Conservation (phyloP, 1,140 invertebrate species). For the Procambarus clarkii region DNA sequence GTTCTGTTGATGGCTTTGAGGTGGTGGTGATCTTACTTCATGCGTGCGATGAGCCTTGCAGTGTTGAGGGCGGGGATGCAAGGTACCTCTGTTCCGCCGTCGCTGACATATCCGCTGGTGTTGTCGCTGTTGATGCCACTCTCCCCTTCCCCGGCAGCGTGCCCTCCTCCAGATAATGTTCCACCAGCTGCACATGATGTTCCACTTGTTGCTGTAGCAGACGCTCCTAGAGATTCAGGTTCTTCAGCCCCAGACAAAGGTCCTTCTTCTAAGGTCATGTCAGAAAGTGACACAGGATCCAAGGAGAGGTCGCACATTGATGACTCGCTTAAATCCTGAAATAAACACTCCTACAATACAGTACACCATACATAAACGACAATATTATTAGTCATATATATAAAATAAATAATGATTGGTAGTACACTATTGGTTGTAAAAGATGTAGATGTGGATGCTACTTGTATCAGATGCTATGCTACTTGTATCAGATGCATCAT, state of each 20-base stretch:
- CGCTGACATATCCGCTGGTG: slow-evolving; percentile 47
- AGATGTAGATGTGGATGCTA: too few relatives aligned
- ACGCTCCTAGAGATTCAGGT: slow-evolving; percentile 45
- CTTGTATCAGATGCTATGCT: too few relatives aligned
- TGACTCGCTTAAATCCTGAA: slow-evolving; percentile 62
- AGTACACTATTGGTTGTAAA: too few relatives aligned
- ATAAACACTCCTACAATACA: neutral
- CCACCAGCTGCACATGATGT: neutral
- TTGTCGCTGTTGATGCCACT: slow-evolving; percentile 31
- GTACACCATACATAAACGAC: too few relatives aligned
- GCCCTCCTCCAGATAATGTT: slow-evolving; percentile 7
- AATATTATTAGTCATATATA: too few relatives aligned
- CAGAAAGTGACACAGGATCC: slow-evolving; percentile 62
- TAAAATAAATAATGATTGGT: too few relatives aligned
- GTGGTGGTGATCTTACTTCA: slow-evolving; percentile 65
- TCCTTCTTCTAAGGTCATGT: slow-evolving; percentile 66
- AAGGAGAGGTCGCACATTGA: slow-evolving; percentile 57
- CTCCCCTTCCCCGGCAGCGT: slow-evolving; percentile 16
- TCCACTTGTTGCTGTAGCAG: neutral
- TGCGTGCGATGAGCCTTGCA: slow-evolving; percentile 51
- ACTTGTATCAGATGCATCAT: too few relatives aligned
- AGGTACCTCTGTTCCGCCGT: slow-evolving; percentile 65
- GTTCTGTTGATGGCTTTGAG: slow-evolving; percentile 15
- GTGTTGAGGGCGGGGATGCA: slow-evolving; percentile 60
- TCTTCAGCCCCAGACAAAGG: slow-evolving; percentile 43